These are phyloP conservation scores for Rotaria sp. DNA, from an alignment of 2,888 invertebrate genomes.

Conservation along the genomic window DNA sequence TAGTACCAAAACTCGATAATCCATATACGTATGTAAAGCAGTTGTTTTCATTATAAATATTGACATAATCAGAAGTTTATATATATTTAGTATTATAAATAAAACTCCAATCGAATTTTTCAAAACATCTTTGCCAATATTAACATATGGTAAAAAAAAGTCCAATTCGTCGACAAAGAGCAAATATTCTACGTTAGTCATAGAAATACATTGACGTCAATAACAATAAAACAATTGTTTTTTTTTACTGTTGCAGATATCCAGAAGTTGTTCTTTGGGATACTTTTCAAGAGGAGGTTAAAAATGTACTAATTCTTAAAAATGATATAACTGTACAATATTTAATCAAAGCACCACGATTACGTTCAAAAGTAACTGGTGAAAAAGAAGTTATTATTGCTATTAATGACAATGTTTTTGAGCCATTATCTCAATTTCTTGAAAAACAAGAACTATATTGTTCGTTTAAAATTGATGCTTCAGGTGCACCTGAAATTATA, in stretches of 20 bases:
- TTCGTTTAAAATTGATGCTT: not conserved
- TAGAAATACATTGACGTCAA: not conserved
- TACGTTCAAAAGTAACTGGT: not conserved
- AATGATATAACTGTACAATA: not conserved
- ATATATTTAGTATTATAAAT: not conserved
- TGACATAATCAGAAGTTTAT: too few species aligned
- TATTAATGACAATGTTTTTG: not conserved
- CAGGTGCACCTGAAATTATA: too few species aligned
- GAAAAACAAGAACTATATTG: not conserved
- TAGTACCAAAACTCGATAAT: too few species aligned
- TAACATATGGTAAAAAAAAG: not conserved
- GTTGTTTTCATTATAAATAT: too few species aligned
- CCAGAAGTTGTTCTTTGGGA: not conserved
- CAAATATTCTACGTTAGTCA: not conserved
- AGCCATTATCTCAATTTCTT: not conserved
- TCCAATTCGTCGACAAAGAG: not conserved
- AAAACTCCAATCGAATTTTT: not conserved
- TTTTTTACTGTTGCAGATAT: not conserved
- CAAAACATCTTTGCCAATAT: not conserved
- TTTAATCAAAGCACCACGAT: not conserved
- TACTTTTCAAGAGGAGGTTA: not conserved
- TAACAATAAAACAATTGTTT: not conserved
- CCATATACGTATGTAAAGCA: too few species aligned
- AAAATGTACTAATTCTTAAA: not conserved
- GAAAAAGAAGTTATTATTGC: not conserved